Evolutionary conservation across 2,888 invertebrate species (phyloP).

Genomic region (Seladonia tumulorum): DNA sequence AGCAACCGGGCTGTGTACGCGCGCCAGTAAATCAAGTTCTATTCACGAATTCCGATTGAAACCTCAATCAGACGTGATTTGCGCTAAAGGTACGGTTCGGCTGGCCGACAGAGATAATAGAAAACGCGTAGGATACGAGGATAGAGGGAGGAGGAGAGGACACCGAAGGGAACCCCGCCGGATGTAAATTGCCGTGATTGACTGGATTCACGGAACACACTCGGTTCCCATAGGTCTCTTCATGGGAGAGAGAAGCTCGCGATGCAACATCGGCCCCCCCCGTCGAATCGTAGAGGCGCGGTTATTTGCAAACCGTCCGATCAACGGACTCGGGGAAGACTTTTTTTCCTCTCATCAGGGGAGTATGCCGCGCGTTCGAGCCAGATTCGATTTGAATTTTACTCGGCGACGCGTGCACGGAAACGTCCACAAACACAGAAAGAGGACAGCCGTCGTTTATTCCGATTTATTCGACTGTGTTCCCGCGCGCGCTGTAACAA

Average conservation of each 20-base stretch:
- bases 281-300: not conserved
- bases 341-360: not conserved
- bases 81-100: slow-evolving; percentile 73
- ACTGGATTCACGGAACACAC: slow-evolving; percentile 73
- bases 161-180: slow-evolving; percentile 37
- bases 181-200: slow-evolving; percentile 79
- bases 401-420: slow-evolving; percentile 7
- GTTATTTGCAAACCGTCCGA: slow-evolving; percentile 42
- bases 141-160: not conserved
- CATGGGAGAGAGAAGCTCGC: slow-evolving; percentile 25
- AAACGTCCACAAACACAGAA: not conserved
- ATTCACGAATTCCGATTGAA: slow-evolving; percentile 80
- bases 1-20: slow-evolving; percentile 42
- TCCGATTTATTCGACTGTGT: slow-evolving; percentile 3
- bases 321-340: not conserved
- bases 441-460: not conserved
- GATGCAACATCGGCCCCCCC: slow-evolving; percentile 1
- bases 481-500: not conserved
- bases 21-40: slow-evolving; percentile 78
- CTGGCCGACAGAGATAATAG: slow-evolving; percentile 68
- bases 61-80: slow-evolving; percentile 80
- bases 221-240: slow-evolving; percentile 58
- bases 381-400: slow-evolving; percentile 2
- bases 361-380: not conserved
- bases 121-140: slow-evolving; percentile 45